Base-by-base conservation (phyloP, 2,888 invertebrate species). In the Acrocera orbiculus region DNA sequence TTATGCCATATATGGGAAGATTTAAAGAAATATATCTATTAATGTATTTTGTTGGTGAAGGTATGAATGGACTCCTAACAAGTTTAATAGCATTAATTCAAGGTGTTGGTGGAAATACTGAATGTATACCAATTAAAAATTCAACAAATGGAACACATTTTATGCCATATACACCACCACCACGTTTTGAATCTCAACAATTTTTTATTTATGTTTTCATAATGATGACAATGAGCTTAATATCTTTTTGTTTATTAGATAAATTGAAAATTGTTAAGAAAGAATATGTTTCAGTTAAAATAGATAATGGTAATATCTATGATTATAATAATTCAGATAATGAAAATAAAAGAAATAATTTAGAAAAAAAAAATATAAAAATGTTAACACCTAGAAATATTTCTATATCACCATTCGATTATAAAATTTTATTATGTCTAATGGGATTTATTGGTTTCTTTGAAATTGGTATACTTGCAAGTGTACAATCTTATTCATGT, bases 21-120 rank as follows among this genome's bases (percentile, higher is more conserved):
- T 78, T 73, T 52, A 62, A 65, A 17, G 67, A 71, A 32, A 58
- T 67, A 32, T 82, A 79, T 50, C 61, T 83, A 40, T 69, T 73
- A 4, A 77, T 78, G 2, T 81, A 78, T 53, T 69, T 80, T 41
- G 69, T 77, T 29, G 81, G 80, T 9, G 79, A 79, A 61, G 74
- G 76, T 1, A 58, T 79, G 26, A 74, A 76, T 46, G 79, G 81
- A 2, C 69, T 83, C 44, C 44, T 81, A 27, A 79, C 82, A 2
- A 75, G 77, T 46, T 49, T 76, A 17, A 64, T 79, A 14, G 73
- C 79, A 13, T 61, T 81, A 17, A 61, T 66, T 27, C 82, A 83
- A 61, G 80, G 81, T 34, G 67, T 72, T 11, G 73, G 73, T 36
- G 74, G 75, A 10, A 69, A 66, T 45, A 59, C 62, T 16, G 44